phyloP scores from a whole-genome alignment of 2,797 vertebrate species.

The Chromobotia macracanthus region DNA sequence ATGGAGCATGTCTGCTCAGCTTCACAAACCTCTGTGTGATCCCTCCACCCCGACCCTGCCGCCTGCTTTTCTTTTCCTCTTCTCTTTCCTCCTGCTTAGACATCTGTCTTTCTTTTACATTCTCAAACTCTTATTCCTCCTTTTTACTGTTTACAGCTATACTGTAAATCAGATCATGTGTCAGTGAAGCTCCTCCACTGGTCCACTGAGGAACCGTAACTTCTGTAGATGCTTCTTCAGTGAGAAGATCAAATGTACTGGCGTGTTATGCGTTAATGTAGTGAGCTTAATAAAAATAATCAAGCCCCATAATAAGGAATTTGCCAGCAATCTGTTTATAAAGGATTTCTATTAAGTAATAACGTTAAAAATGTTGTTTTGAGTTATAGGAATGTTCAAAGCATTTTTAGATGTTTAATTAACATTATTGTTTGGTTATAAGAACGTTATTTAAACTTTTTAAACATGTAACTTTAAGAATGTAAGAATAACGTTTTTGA shows the following conservation, averaged over 20 bases:
- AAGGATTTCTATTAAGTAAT: no score
- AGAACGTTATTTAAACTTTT: no score
- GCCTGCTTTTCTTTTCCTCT: background rate
- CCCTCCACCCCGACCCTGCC: conserved; percentile 6
- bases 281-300: background rate
- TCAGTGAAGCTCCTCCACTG: background rate
- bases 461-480: no score
- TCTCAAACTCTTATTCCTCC: conserved; percentile 1
- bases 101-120: conserved; percentile 16
- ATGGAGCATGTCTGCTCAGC: conserved; percentile 40
- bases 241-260: conserved; percentile 11
- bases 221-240: background rate
- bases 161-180: conserved; percentile 16
- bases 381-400: no score
- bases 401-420: no score
- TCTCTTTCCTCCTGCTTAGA: background rate
- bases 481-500: no score
- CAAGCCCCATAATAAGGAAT: background rate
- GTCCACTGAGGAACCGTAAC: background rate
- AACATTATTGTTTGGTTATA: no score
- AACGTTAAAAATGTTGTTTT: no score
- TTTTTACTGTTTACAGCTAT: background rate
- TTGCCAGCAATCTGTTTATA: no score
- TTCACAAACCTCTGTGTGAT: conserved; percentile 32
- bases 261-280: background rate